Conservation (phyloP, 2,888 invertebrate species). For the Gortyna flavago region DNA sequence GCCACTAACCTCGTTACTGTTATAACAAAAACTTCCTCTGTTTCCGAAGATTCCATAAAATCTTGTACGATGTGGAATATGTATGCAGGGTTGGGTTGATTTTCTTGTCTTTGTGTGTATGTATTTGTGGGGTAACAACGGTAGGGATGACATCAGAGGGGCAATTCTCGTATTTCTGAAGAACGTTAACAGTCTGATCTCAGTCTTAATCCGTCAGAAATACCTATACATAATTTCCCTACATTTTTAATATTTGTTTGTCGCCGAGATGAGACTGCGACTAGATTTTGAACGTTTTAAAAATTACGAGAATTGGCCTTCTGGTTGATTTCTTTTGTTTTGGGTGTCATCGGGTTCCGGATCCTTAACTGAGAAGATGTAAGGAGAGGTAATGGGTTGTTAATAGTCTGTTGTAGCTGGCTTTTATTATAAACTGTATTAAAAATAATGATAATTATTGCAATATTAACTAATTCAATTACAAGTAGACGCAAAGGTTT, state of each 20-base stretch:
- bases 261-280: no score
- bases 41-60: constrained; percentile 44
- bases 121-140: background rate
- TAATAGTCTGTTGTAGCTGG: background rate
- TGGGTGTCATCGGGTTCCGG: background rate
- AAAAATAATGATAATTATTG: background rate
- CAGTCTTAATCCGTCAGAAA: no score
- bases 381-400: background rate
- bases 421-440: background rate
- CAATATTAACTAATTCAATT: background rate
- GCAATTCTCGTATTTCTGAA: no score
- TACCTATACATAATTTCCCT: no score
- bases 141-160: background rate
- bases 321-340: constrained; percentile 4
- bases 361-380: background rate
- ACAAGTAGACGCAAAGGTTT: background rate
- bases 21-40: constrained; percentile 54
- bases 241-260: no score
- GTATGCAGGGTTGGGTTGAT: constrained; percentile 8
- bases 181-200: no score
- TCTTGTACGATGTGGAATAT: constrained; percentile 18
- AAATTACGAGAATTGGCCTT: no score
- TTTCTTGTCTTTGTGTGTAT: background rate
- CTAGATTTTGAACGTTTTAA: no score
- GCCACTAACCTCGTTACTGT: constrained; percentile 62